phyloP scores from a whole-genome alignment of 1,140 invertebrate genomes.

The Drosophila guanche region DNA sequence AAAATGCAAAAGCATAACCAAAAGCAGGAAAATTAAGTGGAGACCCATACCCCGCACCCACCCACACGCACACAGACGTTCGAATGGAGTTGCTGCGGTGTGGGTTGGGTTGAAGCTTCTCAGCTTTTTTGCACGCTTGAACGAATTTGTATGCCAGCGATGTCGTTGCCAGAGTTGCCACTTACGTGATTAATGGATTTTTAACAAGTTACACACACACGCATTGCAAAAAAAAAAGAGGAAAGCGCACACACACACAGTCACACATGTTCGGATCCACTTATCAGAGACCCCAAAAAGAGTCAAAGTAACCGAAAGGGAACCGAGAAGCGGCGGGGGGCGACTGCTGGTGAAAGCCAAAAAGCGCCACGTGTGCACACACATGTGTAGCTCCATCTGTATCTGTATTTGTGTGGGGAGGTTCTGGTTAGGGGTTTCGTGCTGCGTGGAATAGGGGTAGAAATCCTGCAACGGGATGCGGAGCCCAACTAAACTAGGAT shows the following conservation, averaged over 20 bases:
- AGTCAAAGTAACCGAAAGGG: conserved; percentile 76
- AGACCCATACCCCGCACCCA: conserved; percentile 23
- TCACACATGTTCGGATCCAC: conserved; percentile 50
- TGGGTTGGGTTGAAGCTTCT: conserved; percentile 38
- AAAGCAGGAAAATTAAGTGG: conserved; percentile 70
- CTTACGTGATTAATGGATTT: conserved; percentile 83
- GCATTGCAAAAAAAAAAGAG: conserved; percentile 8
- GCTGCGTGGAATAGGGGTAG: background rate
- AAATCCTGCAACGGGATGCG: background rate
- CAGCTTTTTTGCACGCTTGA: conserved; percentile 72
- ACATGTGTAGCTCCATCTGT: conserved; percentile 12
- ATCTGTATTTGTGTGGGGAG: conserved; percentile 6
- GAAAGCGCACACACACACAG: background rate
- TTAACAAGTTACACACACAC: conserved; percentile 74
- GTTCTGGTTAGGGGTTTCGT: background rate
- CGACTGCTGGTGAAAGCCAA: conserved; percentile 72
- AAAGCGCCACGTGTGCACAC: conserved; percentile 48
- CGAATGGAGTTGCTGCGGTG: conserved; percentile 30
- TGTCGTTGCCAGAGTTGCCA: conserved; percentile 80
- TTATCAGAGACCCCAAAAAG: conserved; percentile 52
- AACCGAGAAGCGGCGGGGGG: conserved; percentile 15
- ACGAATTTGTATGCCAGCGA: conserved; percentile 79
- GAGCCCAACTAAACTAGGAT: conserved; percentile 69
- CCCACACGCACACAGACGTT: conserved; percentile 16
- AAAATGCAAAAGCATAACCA: conserved; percentile 71